Evolutionary conservation across 2,888 invertebrate species (phyloP).

Genomic region (Drosophila nr. perissopoda): DNA sequence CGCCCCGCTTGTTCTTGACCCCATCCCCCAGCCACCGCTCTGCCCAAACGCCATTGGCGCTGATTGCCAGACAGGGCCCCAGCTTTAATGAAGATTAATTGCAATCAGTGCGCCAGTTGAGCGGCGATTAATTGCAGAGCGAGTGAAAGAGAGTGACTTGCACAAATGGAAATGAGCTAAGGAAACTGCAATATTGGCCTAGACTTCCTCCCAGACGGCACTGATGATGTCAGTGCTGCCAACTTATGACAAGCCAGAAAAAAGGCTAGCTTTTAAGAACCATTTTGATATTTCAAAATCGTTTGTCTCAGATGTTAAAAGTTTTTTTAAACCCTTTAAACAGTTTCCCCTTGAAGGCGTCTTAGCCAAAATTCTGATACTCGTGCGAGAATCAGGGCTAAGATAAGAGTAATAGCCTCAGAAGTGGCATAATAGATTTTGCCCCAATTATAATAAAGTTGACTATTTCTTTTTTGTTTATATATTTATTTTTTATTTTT

Average conservation of each 20-base stretch:
- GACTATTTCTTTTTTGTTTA: background rate
- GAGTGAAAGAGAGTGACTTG: slow-evolving; percentile 38
- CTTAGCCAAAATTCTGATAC: background rate
- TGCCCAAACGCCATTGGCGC: background rate
- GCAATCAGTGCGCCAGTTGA: slow-evolving; percentile 83
- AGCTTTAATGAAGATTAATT: slow-evolving; percentile 85
- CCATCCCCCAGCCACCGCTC: background rate
- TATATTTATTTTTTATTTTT: background rate
- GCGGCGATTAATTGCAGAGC: slow-evolving; percentile 81
- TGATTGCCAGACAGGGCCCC: slow-evolving; percentile 44
- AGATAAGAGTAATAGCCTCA: background rate
- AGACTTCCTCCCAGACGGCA: slow-evolving; percentile 60
- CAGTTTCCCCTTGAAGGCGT: background rate
- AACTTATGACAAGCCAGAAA: background rate
- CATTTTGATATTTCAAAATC: background rate
- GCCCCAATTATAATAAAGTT: background rate
- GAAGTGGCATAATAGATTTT: background rate
- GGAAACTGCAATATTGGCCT: slow-evolving; percentile 63
- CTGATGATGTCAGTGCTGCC: slow-evolving; percentile 18
- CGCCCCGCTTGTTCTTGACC: background rate
- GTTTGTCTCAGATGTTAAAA: background rate
- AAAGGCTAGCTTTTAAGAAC: background rate
- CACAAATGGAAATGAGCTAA: slow-evolving; percentile 56
- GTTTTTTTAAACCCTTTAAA: background rate
- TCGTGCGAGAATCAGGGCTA: background rate